Conservation (phyloP, 2,113 vertebrate species). For the Ceratotherium simum region DNA sequence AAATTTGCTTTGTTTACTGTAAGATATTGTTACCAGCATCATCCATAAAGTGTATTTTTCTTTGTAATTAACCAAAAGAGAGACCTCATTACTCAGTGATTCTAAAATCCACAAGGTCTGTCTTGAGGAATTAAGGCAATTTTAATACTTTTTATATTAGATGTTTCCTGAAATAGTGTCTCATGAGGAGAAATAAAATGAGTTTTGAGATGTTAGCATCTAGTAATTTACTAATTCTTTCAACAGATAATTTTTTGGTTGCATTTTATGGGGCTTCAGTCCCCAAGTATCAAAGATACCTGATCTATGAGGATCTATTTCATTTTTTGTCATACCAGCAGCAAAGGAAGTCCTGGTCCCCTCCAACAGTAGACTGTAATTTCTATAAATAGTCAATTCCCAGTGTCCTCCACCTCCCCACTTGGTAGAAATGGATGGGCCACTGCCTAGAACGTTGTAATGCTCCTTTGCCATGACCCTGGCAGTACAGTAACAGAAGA, state of each 20-base stretch:
- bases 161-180: background rate
- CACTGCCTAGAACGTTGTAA: background rate
- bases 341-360: background rate
- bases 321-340: background rate
- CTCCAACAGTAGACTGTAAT: background rate
- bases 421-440: background rate
- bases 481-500: background rate
- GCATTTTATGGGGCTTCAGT: background rate
- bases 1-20: background rate
- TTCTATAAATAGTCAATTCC: background rate
- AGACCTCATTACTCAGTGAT: background rate
- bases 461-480: background rate
- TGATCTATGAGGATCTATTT: background rate
- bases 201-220: slow-evolving; percentile 12
- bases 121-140: slow-evolving; percentile 37
- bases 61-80: background rate
- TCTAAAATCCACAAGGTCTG: background rate
- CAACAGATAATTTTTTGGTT: slow-evolving; percentile 14
- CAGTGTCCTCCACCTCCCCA: background rate
- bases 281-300: background rate
- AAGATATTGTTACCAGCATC: background rate
- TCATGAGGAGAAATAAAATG: background rate
- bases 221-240: slow-evolving; percentile 25
- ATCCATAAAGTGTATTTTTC: background rate
- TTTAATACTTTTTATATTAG: background rate